Base-by-base conservation (phyloP, 92 coral and sea anemone genomes). In the Epizoanthus ramosus region DNA sequence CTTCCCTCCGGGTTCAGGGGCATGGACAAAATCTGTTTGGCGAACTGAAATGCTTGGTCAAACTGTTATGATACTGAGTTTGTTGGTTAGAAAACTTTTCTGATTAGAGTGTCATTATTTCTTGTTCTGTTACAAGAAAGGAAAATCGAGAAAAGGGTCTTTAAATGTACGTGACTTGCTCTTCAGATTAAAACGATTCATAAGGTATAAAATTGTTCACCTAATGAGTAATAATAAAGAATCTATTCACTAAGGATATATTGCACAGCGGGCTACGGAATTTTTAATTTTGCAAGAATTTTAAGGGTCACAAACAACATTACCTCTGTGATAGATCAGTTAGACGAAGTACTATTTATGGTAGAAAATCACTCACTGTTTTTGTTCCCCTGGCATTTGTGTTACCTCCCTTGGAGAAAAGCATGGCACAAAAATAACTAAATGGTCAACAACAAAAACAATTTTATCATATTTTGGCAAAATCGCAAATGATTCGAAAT, bases 241-340 rank as follows among this genome's bases (percentile, higher is more conserved):
- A 37, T n/a, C 57, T 39, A 61, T 59, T 77, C 82, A 61, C 31
- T 8, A 63, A 18, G 47, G 59, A 57, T 3, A 45, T 31, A 61
- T 35, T 37, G 82, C 60, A 41, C 82, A 77, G 82, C 82, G 19
- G 82, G 71, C 37, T 23, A 21, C 71, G 82, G 82, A 63, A 77
- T 77, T 31, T 75, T 61, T 58, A 75, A 57, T 75, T 77, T 77
- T 43, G 47, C 25, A 77, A 43, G 63, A 60, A 77, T 77, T 39
- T 8, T 4, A 21, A 56, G 65, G 63, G 13, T 43, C 64, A 39
- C 35, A 9, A 16, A 21, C 41, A 60, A 77, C 18, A 50, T 2
- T 39, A 60, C 14, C 24, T 52, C 18, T 15, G 41, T 68, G 16
- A 67, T 31, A 13, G 9, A 13, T 35, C 5, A 67, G 17, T 9